Base-by-base conservation (phyloP, 2,888 invertebrate genomes). In the Drosophila subsilvestris region DNA sequence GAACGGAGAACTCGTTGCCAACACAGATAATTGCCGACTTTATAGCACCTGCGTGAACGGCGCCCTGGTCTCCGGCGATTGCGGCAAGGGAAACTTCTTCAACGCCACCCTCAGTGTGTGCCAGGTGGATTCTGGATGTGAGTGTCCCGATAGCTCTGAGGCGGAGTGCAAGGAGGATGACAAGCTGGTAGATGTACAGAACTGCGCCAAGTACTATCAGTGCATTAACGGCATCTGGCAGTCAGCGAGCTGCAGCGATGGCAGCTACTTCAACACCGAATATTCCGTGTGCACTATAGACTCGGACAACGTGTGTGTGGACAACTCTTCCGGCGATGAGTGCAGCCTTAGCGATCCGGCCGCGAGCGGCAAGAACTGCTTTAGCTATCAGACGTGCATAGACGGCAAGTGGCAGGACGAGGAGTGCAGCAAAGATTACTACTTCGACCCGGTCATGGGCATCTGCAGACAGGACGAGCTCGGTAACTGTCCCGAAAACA, bases 21-120 rank as follows among this genome's bases (percentile, higher is more conserved):
- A 89, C 61, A 49, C 65, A 0, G 56, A 74, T 0, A 86, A 88
- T 18, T 90, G 90, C 18, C 73, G 75, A 3, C 48, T 69, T 1
- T 91, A 80, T 53, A 79, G 74, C 32, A 74, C 80, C 5, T 91
- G 91, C 69, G 17, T 62, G 3, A 54, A 83, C 32, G 90, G 89
- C 0, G 53, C 74, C 43, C 62, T 90, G 2, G 44, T 77, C 0
- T 62, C 68, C 7, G 79, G 72, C 3, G 88, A 82, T 43, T 91
- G 91, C 45, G 71, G 45, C 1, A 37, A 18, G 5, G 89, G 86
- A 7, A 88, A 88, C 43, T 84, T 79, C 43, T 91, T 84, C 42
- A 61, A 91, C 45, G 5, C 27, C 0, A 22, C 0, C 0, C 0
- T 62, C 0, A 49, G 49, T 0, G 62, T 14, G 3, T 81, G 69